Percentiles rank a stretch among this genome's conserved stretches.
phyloP scores from a whole-genome alignment of 1,140 invertebrate species.

The Drosophila varians region DNA sequence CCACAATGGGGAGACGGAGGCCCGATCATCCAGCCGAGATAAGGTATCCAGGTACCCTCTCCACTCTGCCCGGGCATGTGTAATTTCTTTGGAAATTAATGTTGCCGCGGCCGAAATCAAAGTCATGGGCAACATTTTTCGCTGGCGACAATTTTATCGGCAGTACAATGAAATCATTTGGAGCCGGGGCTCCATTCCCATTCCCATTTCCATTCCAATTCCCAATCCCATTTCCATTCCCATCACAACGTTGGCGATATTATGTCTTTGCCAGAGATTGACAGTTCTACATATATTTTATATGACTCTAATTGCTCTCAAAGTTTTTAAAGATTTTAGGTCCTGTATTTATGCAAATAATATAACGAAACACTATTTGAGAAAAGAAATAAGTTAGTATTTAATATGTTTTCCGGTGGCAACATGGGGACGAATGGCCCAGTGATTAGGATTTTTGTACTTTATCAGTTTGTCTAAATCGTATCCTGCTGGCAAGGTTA shows the following conservation, averaged over 20 bases:
- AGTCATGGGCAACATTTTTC: slow-evolving; percentile 69
- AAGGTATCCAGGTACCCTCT: slow-evolving; percentile 33
- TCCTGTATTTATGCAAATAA: slow-evolving; percentile 25
- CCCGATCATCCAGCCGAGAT: slow-evolving; percentile 62
- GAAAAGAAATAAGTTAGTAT: not conserved
- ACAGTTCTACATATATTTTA: slow-evolving; percentile 31
- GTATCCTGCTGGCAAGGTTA: slow-evolving; percentile 45
- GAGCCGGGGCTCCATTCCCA: slow-evolving; percentile 24
- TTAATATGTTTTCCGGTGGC: slow-evolving; percentile 9
- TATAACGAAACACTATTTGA: not conserved
- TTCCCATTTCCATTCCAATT: slow-evolving; percentile 4
- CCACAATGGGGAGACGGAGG: slow-evolving; percentile 25
- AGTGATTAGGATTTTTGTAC: slow-evolving; percentile 55
- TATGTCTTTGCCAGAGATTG: slow-evolving; percentile 59
- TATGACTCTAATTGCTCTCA: slow-evolving; percentile 14
- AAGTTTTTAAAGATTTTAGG: not conserved
- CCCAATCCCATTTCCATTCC: slow-evolving; percentile 20
- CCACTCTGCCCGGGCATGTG: slow-evolving; percentile 52
- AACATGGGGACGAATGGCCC: slow-evolving; percentile 34
- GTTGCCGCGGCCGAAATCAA: slow-evolving; percentile 79
- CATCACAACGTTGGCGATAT: slow-evolving; percentile 62
- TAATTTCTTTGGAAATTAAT: slow-evolving; percentile 81
- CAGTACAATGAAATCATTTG: slow-evolving; percentile 78
- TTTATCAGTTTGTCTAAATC: slow-evolving; percentile 34
- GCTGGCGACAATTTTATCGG: slow-evolving; percentile 83